A percentile compares a stretch with the other conserved stretches of the same genome.
Evolutionary conservation across 2,113 vertebrate species (phyloP).

Genomic region (human): DNA sequence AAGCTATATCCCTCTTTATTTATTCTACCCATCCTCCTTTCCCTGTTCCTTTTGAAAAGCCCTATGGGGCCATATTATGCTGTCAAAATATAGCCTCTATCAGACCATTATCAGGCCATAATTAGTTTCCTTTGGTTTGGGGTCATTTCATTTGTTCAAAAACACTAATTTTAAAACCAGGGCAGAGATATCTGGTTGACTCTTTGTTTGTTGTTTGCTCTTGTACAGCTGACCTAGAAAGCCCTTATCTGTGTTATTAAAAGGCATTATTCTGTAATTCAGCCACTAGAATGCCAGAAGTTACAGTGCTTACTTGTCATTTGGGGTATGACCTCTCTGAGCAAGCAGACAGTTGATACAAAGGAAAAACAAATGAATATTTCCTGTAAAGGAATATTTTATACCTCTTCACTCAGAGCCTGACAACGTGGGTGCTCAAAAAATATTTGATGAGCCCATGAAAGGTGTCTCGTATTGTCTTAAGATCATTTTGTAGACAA

Average conservation of each 20-base stretch:
- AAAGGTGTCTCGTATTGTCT: not conserved
- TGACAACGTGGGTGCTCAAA: not conserved
- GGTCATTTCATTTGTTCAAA: constrained; percentile 32
- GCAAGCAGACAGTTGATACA: not conserved
- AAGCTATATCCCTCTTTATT: not conserved
- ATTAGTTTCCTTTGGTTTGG: not conserved
- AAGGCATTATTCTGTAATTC: not conserved
- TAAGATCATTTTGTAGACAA: constrained; percentile 9
- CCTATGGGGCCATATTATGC: not conserved
- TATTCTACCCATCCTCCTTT: not conserved
- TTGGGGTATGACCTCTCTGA: not conserved
- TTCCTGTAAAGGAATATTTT: not conserved
- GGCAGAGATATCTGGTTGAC: not conserved
- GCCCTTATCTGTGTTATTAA: not conserved
- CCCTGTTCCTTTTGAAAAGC: constrained; percentile 24
- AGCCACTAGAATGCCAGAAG: not conserved
- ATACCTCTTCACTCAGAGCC: not conserved
- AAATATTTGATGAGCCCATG: not conserved
- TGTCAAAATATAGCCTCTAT: constrained; percentile 7
- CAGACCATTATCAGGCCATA: not conserved
- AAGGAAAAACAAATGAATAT: not conserved
- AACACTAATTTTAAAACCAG: constrained; percentile 6
- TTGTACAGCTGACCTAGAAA: constrained; percentile 1
- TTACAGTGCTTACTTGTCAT: not conserved
- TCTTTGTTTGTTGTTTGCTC: not conserved